Conservation (phyloP, 2,888 invertebrate species). For the Polydrusus tereticollis region DNA sequence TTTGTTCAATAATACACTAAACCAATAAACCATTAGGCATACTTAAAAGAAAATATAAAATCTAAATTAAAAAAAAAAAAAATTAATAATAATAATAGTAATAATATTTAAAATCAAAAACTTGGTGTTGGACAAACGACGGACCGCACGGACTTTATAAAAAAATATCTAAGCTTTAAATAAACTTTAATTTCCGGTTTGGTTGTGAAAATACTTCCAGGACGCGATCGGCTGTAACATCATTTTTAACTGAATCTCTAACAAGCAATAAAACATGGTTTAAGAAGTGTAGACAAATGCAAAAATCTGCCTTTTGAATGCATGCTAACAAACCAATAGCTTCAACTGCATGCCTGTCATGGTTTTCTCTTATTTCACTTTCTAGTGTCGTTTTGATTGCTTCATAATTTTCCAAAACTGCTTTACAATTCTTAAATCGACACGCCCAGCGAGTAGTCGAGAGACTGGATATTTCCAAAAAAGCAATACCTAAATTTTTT, state of each 20-base stretch:
- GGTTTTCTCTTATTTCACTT: background rate
- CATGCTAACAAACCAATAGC: background rate
- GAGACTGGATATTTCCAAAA: constrained; percentile 43
- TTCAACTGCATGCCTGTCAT: background rate
- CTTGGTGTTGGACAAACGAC: too few species aligned
- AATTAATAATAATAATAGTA: too few species aligned
- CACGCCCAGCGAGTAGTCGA: constrained; percentile 45
- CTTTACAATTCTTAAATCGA: constrained; percentile 40
- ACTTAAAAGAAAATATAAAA: too few species aligned
- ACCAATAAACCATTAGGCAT: too few species aligned
- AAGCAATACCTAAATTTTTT: constrained; percentile 30
- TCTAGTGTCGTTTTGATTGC: constrained; percentile 27
- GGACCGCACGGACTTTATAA: too few species aligned
- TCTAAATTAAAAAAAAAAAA: too few species aligned
- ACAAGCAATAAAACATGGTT: background rate
- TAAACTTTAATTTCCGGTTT: background rate
- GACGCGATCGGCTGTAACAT: background rate
- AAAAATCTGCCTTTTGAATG: background rate
- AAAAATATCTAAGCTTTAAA: too few species aligned
- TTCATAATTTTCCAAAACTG: constrained; percentile 36
- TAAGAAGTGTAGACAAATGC: background rate
- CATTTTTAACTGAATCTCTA: background rate
- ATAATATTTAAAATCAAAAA: too few species aligned
- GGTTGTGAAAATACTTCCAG: background rate
- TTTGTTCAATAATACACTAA: too few species aligned